Evolutionary conservation across 2,113 vertebrate species (phyloP), one percentile per base, ranked within the genome.

Genomic region (Chauna torquata): DNA sequence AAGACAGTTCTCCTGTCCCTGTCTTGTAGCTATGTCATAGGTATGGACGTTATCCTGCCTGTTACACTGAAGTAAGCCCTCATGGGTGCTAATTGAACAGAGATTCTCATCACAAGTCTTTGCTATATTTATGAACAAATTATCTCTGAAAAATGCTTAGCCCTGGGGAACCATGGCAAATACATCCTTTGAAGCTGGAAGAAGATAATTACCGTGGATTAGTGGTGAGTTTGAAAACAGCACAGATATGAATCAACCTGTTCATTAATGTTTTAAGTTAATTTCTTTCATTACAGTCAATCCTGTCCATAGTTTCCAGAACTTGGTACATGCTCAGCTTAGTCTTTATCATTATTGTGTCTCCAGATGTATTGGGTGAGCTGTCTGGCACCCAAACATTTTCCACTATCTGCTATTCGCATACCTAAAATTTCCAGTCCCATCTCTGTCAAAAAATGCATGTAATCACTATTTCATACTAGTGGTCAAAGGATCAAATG

Each of bases 141-240:
- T 89, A 69, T 75, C 70, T 95, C 11, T 12, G 57, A 65, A 87
- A 94, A 69, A 52, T 70, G 3, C 3, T 68, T 42, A 44, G 34
- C 22, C 52, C 36, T 6, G 1, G 80, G 80, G 28, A 94, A n/a
- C 44, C 27, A 24, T 66, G 32, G 38, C 19, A 86, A 95, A 95
- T 80, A 24, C 6, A 88, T 44, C 13, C 81, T 95, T 95, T 95
- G 91, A 96, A 92, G 74, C 11, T 64, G 45, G 72, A 27, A 70
- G 52, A 80, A 85, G 82, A 91, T 91, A 85, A 62, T 88, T 1
- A 65, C 88, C 44, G 94, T 7, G 0, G 22, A 57, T 77, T 76
- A 70, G n/a, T 45, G 17, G 19, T 59, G 49, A 95, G 76, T 76
- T 82, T 82, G 44, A 77, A 96, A 96, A 57, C 34, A 74, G 18